Percentiles rank a stretch among this genome's conserved stretches.
Evolutionary conservation across 2,113 vertebrate species (phyloP).

Genomic region (Leucopsar rothschildi): DNA sequence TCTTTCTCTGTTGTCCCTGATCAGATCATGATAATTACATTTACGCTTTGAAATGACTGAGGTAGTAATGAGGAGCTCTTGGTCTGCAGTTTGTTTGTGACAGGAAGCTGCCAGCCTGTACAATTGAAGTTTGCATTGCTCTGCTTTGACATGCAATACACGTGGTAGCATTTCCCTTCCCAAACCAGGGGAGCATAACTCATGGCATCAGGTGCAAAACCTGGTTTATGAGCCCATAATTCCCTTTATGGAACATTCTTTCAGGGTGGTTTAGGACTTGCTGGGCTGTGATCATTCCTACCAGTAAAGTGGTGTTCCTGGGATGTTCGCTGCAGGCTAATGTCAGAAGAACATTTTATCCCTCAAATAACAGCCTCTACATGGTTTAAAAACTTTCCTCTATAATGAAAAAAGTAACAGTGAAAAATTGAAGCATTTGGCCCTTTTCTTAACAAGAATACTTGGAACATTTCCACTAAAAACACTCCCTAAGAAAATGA

Average conservation of each 20-base stretch:
- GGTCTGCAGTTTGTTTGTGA: conserved; percentile 47
- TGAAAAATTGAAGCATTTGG: background rate
- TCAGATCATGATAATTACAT: conserved; percentile 59
- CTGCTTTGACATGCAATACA: background rate
- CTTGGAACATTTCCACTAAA: conserved; percentile 23
- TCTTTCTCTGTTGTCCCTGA: conserved; percentile 50
- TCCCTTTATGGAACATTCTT: background rate
- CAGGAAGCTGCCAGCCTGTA: conserved; percentile 12
- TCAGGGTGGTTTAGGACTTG: background rate
- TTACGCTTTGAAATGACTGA: conserved; percentile 38
- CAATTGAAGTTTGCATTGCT: background rate
- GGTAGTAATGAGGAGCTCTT: conserved; percentile 46
- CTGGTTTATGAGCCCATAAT: background rate
- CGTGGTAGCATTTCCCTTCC: background rate
- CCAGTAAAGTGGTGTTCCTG: background rate
- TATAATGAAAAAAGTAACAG: background rate
- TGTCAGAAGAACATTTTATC: background rate
- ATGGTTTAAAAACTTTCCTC: background rate
- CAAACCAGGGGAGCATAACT: background rate
- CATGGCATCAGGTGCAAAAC: conserved; percentile 20
- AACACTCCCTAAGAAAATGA: conserved; percentile 35
- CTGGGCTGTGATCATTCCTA: background rate
- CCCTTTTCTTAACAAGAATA: background rate
- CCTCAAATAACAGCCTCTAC: background rate
- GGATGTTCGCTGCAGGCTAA: background rate